phyloP scores from a whole-genome alignment of 2,113 vertebrate species.

The Psittacus erithacus region DNA sequence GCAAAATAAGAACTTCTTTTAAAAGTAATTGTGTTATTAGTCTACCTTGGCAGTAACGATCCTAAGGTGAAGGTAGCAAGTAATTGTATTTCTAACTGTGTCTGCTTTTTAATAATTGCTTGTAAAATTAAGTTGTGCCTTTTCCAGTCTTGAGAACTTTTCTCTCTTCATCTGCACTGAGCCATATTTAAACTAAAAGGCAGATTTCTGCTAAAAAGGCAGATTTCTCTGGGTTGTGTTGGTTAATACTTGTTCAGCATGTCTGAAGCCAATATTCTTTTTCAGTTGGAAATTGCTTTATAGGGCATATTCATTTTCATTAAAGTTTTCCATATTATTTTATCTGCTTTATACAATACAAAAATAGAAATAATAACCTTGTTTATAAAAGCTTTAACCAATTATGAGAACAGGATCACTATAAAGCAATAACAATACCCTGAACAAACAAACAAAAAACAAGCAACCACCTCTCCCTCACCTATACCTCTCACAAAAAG shows the following conservation, averaged over 20 bases:
- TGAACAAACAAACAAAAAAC: not conserved
- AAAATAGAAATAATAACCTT: not conserved
- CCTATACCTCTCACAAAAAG: not conserved
- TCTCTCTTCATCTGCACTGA: not conserved
- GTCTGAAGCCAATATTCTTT: not conserved
- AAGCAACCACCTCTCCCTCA: not conserved
- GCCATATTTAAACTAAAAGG: not conserved
- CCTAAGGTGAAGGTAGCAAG: conserved; percentile 12
- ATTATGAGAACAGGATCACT: not conserved
- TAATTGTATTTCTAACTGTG: conserved; percentile 13
- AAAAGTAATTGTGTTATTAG: conserved; percentile 51
- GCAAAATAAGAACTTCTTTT: conserved; percentile 45
- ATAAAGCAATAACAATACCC: not conserved
- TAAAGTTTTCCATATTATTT: not conserved
- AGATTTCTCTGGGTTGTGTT: not conserved
- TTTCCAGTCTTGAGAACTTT: conserved; percentile 14
- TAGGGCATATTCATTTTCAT: not conserved
- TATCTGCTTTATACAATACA: not conserved
- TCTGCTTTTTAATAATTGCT: conserved; percentile 30
- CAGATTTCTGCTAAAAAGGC: conserved; percentile 26
- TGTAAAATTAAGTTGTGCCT: not conserved
- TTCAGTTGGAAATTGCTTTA: conserved; percentile 10
- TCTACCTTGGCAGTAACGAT: conserved; percentile 46
- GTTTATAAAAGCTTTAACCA: conserved; percentile 13
- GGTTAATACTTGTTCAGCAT: not conserved